Evolutionary conservation across 2,888 invertebrate species (phyloP).

Genomic region (Rugalucina vietnamica): DNA sequence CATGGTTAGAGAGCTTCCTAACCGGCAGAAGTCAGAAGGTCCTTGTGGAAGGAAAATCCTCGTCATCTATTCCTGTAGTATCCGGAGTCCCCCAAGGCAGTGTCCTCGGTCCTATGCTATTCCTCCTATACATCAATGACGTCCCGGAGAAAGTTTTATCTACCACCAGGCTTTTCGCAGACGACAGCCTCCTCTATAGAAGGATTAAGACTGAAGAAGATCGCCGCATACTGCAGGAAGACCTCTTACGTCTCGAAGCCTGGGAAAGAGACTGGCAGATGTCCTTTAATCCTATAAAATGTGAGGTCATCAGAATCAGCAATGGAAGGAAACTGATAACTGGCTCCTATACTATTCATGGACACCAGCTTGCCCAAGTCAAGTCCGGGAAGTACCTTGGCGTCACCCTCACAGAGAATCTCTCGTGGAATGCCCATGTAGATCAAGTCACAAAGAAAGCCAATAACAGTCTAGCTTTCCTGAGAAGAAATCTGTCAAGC

Average conservation of each 20-base stretch:
- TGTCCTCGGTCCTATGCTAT: conserved; percentile 59
- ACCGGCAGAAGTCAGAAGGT: conserved; percentile 38
- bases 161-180: conserved; percentile 52
- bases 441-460: neutral
- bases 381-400: conserved; percentile 15
- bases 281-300: conserved; percentile 57
- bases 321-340: conserved; percentile 26
- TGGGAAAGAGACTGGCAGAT: conserved; percentile 49
- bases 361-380: neutral
- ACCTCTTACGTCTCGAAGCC: conserved; percentile 39
- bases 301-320: conserved; percentile 42
- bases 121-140: conserved; percentile 64
- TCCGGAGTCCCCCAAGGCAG: conserved; percentile 59
- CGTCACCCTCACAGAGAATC: neutral
- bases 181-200: conserved; percentile 55
- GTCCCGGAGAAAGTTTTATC: conserved; percentile 45
- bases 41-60: conserved; percentile 31
- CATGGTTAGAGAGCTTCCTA: conserved; percentile 54
- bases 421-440: conserved; percentile 5
- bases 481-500: conserved; percentile 15
- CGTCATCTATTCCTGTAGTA: conserved; percentile 37
- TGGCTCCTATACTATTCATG: neutral
- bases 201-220: conserved; percentile 31
- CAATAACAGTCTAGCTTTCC: conserved; percentile 3
- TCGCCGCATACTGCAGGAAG: conserved; percentile 40